Evolutionary conservation across 2,888 invertebrate genomes (phyloP).

Genomic region (Neoaliturus tenellus): DNA sequence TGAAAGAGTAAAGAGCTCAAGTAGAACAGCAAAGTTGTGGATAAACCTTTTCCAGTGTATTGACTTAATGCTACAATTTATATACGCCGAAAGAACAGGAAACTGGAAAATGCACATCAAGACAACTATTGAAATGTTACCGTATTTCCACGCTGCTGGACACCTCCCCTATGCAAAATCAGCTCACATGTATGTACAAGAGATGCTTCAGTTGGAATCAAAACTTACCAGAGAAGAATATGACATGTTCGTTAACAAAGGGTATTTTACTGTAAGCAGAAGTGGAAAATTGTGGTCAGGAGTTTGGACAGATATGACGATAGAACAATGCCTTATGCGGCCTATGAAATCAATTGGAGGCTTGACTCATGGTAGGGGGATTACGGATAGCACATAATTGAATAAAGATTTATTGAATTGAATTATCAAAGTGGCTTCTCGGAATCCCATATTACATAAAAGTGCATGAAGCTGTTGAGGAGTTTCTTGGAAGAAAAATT

Average conservation of each 20-base stretch:
- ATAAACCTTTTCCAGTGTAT: not conserved
- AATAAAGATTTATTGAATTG: too few relatives aligned
- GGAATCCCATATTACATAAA: not conserved
- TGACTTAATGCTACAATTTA: not conserved
- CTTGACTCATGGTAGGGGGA: slow-evolving; percentile 5
- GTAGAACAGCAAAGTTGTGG: slow-evolving; percentile 8
- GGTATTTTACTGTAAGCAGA: slow-evolving; percentile 11
- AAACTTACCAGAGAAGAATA: not conserved
- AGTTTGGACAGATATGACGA: not conserved
- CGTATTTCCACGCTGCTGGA: not conserved
- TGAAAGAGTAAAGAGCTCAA: too few relatives aligned
- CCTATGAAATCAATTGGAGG: slow-evolving; percentile 2
- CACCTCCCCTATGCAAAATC: slow-evolving; percentile 12
- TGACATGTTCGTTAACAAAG: not conserved
- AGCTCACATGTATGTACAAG: not conserved
- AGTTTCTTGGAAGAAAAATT: not conserved
- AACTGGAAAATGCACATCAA: not conserved
- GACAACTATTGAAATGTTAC: not conserved
- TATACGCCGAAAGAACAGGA: not conserved
- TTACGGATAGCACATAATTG: not conserved
- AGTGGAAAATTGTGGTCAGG: not conserved
- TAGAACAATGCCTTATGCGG: not conserved
- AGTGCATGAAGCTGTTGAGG: not conserved
- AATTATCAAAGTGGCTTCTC: not conserved
- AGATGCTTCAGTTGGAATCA: not conserved